These are phyloP conservation scores for Anastrepha obliqua DNA, from an alignment of 1,140 invertebrate species.

Conservation along the genomic window DNA sequence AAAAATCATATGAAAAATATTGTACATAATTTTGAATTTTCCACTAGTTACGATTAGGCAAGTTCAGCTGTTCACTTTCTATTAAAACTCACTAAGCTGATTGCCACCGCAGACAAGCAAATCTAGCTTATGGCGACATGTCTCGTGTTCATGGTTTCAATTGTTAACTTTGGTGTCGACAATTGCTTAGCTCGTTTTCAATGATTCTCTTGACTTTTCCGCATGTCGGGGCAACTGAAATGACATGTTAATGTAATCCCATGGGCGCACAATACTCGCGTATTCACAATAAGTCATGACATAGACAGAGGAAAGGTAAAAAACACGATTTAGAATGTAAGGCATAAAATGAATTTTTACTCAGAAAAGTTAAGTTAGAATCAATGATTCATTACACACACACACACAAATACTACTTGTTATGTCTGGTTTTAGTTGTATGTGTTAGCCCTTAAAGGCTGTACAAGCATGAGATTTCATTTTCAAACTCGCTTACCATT, in stretches of 20 bases:
- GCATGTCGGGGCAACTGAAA: not conserved
- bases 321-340: no score
- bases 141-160: no score
- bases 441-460: not conserved
- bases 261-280: constrained; percentile 12
- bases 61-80: no score
- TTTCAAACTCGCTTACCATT: not conserved
- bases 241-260: constrained; percentile 6
- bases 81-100: no score
- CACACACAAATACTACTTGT: not conserved
- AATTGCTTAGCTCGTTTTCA: not conserved
- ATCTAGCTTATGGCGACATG: no score
- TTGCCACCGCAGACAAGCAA: no score
- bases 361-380: not conserved
- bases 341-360: no score
- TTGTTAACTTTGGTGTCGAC: no score
- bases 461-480: not conserved
- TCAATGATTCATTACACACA: not conserved
- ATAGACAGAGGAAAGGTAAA: not conserved
- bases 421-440: not conserved
- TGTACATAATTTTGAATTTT: no score
- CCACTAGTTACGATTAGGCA: no score
- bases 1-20: no score
- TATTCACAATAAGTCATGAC: not conserved
- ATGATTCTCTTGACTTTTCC: not conserved